phyloP scores from a whole-genome alignment of 1,140 invertebrate species.

The Cotesia typhae region DNA sequence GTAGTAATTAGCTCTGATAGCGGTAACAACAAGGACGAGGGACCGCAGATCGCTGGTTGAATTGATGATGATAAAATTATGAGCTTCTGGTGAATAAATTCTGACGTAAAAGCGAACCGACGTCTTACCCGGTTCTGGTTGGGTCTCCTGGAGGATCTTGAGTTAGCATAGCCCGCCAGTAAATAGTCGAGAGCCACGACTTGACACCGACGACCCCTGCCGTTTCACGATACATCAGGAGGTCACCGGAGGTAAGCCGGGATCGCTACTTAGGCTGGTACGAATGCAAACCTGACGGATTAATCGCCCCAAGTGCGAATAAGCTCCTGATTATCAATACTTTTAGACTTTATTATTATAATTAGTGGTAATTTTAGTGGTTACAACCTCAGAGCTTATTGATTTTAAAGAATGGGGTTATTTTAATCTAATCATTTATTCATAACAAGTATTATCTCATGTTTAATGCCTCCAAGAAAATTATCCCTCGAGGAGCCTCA shows the following conservation, averaged over 20 bases:
- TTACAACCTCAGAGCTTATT: background rate
- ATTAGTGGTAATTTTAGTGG: constrained; percentile 32
- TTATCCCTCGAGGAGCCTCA: no score
- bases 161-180: no score
- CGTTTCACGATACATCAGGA: constrained; percentile 56
- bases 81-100: constrained; percentile 17
- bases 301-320: constrained; percentile 54
- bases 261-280: constrained; percentile 50
- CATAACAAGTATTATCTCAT: no score
- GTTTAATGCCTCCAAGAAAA: no score
- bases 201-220: constrained; percentile 54
- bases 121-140: no score
- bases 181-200: constrained; percentile 46
- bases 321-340: constrained; percentile 36
- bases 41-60: no score
- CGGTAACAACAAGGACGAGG: no score
- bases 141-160: background rate
- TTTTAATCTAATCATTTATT: no score
- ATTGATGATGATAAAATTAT: constrained; percentile 4
- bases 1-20: no score
- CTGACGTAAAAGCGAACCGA: constrained; percentile 18
- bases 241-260: constrained; percentile 48
- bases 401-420: no score
- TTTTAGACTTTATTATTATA: no score
- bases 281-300: constrained; percentile 47